A percentile compares a stretch with the other conserved stretches of the same genome.
Evolutionary conservation across 2,797 vertebrate genomes (phyloP).

Genomic region (Remorina albescens): DNA sequence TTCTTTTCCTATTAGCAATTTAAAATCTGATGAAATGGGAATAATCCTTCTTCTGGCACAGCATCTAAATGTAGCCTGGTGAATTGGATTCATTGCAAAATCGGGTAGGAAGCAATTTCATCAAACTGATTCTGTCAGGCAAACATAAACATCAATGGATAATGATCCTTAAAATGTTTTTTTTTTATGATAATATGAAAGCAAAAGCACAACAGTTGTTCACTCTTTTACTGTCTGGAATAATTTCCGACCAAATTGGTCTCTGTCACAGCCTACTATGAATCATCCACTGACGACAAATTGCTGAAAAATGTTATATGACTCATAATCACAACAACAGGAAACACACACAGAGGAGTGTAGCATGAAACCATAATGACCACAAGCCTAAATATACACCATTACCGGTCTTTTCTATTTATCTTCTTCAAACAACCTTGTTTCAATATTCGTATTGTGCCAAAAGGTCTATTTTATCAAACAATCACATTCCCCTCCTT

Average conservation of each 20-base stretch:
- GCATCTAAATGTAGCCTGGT: neutral
- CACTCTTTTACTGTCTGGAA: neutral
- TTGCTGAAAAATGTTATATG: neutral
- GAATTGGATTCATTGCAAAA: neutral
- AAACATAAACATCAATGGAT: neutral
- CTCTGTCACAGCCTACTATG: neutral
- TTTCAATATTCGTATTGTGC: neutral
- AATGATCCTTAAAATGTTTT: neutral
- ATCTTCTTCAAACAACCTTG: neutral
- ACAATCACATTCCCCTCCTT: neutral
- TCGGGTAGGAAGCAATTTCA: neutral
- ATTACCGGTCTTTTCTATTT: neutral
- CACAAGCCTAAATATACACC: neutral
- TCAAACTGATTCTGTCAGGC: neutral
- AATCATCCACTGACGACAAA: neutral
- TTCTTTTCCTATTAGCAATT: neutral
- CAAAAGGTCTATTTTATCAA: neutral
- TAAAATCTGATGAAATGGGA: constrained; percentile 1
- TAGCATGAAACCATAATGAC: neutral
- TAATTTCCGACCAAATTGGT: neutral
- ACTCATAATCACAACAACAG: neutral
- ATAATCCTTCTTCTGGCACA: rapidly evolving
- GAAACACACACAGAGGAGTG: neutral
- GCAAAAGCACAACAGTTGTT: neutral
- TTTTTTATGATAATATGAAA: neutral